phyloP scores from a whole-genome alignment of 2,797 vertebrate genomes.

The Acanthurus tractus region DNA sequence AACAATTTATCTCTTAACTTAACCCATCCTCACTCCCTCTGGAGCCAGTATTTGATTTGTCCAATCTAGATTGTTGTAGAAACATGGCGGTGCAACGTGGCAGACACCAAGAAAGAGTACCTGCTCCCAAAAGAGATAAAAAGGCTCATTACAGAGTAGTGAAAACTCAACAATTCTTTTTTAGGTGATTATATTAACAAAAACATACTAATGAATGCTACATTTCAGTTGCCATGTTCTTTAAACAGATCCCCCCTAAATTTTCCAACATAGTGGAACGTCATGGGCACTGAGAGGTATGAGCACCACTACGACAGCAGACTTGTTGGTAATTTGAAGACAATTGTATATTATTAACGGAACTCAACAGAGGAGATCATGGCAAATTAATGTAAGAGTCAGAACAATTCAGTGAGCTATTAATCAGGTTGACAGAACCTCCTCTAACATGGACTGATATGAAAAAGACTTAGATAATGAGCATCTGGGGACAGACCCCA shows the following conservation, averaged over 20 bases:
- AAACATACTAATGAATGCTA: background rate
- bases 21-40: too few relatives aligned
- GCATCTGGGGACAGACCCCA: background rate
- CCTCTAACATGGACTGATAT: background rate
- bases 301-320: background rate
- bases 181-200: background rate
- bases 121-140: too few relatives aligned
- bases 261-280: background rate
- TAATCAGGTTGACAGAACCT: background rate
- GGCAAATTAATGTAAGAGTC: too few relatives aligned
- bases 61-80: too few relatives aligned
- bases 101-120: too few relatives aligned
- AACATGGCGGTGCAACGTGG: too few relatives aligned
- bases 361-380: too few relatives aligned
- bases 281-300: background rate
- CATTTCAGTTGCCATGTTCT: too few relatives aligned
- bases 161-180: background rate
- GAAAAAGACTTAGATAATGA: background rate
- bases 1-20: too few relatives aligned
- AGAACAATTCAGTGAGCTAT: background rate
- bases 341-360: too few relatives aligned
- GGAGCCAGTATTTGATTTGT: too few relatives aligned
- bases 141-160: background rate
- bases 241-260: too few relatives aligned
- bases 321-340: background rate